phyloP scores from a whole-genome alignment of 2,797 vertebrate species.

The Pangasius djambal region DNA sequence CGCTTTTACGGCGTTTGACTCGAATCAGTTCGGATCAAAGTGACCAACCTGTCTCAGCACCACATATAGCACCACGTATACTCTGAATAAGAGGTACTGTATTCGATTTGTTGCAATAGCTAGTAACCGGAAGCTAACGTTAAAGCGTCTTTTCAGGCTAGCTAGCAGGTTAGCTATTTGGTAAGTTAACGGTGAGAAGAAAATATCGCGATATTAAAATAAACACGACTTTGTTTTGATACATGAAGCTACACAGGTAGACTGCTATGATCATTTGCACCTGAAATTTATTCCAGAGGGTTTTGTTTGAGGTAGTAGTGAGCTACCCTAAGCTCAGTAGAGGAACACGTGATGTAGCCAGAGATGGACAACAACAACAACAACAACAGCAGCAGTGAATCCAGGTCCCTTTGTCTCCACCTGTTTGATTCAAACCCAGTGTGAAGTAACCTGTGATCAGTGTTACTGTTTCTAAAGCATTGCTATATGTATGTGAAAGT shows the following conservation, averaged over 20 bases:
- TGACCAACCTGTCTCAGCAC: not conserved
- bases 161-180: conserved; percentile 22
- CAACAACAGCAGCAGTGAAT: not conserved
- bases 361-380: not conserved
- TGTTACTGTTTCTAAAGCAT: conserved; percentile 11
- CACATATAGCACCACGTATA: not conserved
- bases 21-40: not conserved
- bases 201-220: not conserved
- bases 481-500: conserved; percentile 21
- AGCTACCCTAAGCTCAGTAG: not conserved
- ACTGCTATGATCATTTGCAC: not conserved
- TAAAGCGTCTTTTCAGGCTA: not conserved
- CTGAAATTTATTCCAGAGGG: not conserved
- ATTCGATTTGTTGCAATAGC: not conserved
- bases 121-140: not conserved
- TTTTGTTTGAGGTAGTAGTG: not conserved
- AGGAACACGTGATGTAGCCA: not conserved
- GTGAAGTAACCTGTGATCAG: not conserved
- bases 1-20: not conserved
- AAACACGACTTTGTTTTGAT: not conserved
- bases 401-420: not conserved
- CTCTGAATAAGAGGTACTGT: not conserved
- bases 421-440: not conserved
- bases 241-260: not conserved
- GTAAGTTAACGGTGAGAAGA: not conserved